These are phyloP conservation scores for Micropterix aruncella DNA, from an alignment of 2,888 invertebrate genomes.

Conservation along the genomic window DNA sequence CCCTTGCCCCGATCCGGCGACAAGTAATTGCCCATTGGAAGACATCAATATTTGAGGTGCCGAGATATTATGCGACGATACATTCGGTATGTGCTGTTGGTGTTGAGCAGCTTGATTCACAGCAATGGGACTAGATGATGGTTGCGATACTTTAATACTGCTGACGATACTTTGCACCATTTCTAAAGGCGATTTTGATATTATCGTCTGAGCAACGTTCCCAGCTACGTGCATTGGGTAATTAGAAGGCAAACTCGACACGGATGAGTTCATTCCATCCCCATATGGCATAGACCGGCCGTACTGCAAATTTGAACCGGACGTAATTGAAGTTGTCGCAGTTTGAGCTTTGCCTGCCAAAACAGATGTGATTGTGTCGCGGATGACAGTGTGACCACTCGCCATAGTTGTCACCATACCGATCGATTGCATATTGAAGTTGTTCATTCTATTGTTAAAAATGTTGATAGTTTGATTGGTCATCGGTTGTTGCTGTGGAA, in stretches of 20 bases:
- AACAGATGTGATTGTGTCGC: slow-evolving; percentile 72
- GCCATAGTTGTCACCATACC: slow-evolving; percentile 40
- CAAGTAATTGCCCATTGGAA: slow-evolving; percentile 59
- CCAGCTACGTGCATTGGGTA: slow-evolving; percentile 33
- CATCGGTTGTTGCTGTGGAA: not conserved
- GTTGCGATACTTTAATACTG: slow-evolving; percentile 44
- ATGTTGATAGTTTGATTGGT: slow-evolving; percentile 9
- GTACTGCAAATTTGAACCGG: slow-evolving; percentile 33
- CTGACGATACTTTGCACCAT: slow-evolving; percentile 69
- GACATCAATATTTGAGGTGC: slow-evolving; percentile 64
- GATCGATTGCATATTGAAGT: slow-evolving; percentile 22
- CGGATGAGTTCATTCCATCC: slow-evolving; percentile 23
- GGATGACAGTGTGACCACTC: slow-evolving; percentile 60
- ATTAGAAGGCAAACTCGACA: slow-evolving; percentile 32
- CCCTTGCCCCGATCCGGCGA: slow-evolving; percentile 40
- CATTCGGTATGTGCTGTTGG: slow-evolving; percentile 6
- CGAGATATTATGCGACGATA: slow-evolving; percentile 25
- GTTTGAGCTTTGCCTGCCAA: slow-evolving; percentile 63
- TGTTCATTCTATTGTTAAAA: slow-evolving; percentile 6
- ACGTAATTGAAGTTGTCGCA: slow-evolving; percentile 60
- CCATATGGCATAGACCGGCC: slow-evolving; percentile 27
- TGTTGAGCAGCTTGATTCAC: slow-evolving; percentile 15
- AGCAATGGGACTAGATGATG: slow-evolving; percentile 19
- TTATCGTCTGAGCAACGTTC: slow-evolving; percentile 36
- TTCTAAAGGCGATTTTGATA: slow-evolving; percentile 50